These are phyloP conservation scores for Plotosus lineatus DNA, from an alignment of 2,113 vertebrate species.

Conservation along the genomic window DNA sequence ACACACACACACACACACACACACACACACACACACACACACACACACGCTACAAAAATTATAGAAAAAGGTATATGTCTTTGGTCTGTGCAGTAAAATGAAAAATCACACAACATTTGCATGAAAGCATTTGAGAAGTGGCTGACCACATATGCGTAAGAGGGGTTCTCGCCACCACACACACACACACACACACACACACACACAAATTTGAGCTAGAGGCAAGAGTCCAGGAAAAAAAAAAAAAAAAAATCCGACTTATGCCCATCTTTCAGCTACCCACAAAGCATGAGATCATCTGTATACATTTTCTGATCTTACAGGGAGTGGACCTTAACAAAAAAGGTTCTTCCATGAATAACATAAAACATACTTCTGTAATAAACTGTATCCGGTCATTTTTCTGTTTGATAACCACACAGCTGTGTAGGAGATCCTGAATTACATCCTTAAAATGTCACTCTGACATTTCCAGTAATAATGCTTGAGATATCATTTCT, in stretches of 20 bases:
- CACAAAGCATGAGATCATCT: slow-evolving; percentile 43
- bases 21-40: background rate
- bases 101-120: background rate
- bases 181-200: slow-evolving; percentile 18
- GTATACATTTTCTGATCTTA: slow-evolving; percentile 18
- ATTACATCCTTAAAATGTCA: slow-evolving; percentile 30
- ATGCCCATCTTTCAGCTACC: slow-evolving; percentile 22
- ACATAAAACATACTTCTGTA: background rate
- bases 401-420: background rate
- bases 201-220: slow-evolving; percentile 26
- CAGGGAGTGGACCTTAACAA: background rate
- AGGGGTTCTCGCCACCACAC: slow-evolving; percentile 38
- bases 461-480: slow-evolving; percentile 41
- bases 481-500: background rate
- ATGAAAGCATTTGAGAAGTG: slow-evolving; percentile 34
- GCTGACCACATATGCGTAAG: slow-evolving; percentile 47
- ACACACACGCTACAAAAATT: background rate
- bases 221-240: slow-evolving; percentile 38
- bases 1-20: background rate
- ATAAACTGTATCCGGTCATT: slow-evolving; percentile 6
- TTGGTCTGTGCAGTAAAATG: background rate
- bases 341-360: background rate
- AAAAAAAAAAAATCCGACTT: slow-evolving; percentile 30
- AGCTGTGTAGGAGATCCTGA: slow-evolving; percentile 18
- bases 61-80: slow-evolving; percentile 10